Base-by-base conservation (phyloP, 2,797 vertebrate genomes). In the Acipenser transmontanus region DNA sequence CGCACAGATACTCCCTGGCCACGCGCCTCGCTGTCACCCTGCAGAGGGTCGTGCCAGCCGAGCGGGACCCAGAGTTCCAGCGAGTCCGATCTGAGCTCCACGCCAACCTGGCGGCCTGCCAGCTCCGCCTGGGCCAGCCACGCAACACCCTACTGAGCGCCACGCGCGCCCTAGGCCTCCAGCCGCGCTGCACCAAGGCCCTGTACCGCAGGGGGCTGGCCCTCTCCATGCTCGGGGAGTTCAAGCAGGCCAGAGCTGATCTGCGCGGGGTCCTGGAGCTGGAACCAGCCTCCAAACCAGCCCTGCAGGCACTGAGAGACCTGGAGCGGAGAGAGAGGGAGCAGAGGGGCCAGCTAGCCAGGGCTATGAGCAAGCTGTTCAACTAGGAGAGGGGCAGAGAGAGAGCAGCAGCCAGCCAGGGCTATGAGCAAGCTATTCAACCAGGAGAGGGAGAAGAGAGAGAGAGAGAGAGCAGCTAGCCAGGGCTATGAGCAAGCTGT, bases 341-440 rank as follows among this genome's bases (percentile, higher is more conserved):
- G 64, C 81, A 82, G 61, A 89, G 94, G 52, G 76, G 77, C 65
- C 81, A 89, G 62, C 72, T 95, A 70, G 91, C 92, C 64, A 82
- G 86, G 52, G 90, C 92, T 71, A 84, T 96, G 47, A 92, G 93
- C 74, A 95, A 95, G 81, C 94, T 96, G 91, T 97, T 97, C 74
- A 85, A 75, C 68, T 96, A 67, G 82, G 14, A 17, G 14, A 17
- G 14, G 14, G 14, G 14, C 14, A 17, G 8, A n/a, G 34, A 17
- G 14, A 17, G 14, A 17, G 14, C 14, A 17, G 14, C 14, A 17
- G 14, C 14, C 14, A 17, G 14, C 14, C 14, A 17, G 14, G 14
- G 14, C 14, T 17, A 17, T 17, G 14, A 17, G 14, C 14, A 17
- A 17, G 14, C 14, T 17, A 17, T 17, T 17, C 14, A 17, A 17